These are phyloP conservation scores for Mythimna vitellina DNA, from an alignment of 2,888 invertebrate species.

Conservation along the genomic window DNA sequence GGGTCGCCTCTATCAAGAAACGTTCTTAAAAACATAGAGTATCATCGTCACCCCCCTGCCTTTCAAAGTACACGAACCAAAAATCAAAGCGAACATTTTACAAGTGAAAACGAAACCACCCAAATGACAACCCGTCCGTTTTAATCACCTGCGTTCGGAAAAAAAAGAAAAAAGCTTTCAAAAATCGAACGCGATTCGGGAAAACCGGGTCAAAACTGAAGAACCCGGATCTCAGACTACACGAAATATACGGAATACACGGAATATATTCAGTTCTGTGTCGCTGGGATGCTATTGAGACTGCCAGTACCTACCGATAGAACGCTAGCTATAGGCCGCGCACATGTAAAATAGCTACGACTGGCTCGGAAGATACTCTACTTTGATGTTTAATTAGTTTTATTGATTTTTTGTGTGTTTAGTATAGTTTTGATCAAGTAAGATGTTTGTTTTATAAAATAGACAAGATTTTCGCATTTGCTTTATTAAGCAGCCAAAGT, in stretches of 20 bases:
- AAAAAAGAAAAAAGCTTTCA: constrained; percentile 35
- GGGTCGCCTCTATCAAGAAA: background rate
- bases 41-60: background rate
- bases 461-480: background rate
- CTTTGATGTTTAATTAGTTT: constrained; percentile 61
- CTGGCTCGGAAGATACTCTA: constrained; percentile 78
- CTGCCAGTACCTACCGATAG: constrained; percentile 87
- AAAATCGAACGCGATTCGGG: constrained; percentile 78
- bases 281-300: constrained; percentile 87
- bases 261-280: constrained; percentile 84
- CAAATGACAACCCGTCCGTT: constrained; percentile 56
- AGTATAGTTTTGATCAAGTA: background rate
- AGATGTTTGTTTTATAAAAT: background rate
- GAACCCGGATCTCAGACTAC: constrained; percentile 78
- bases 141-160: constrained; percentile 56
- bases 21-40: background rate
- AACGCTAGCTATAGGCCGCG: constrained; percentile 87
- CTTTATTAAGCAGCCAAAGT: background rate
- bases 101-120: constrained; percentile 49
- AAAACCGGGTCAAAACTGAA: constrained; percentile 73
- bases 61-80: constrained; percentile 8
- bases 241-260: constrained; percentile 77
- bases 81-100: constrained; percentile 26
- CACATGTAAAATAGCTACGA: constrained; percentile 89
- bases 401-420: constrained; percentile 33